phyloP scores from a whole-genome alignment of 2,113 vertebrate genomes.

The Hydrochoerus hydrochaeris region DNA sequence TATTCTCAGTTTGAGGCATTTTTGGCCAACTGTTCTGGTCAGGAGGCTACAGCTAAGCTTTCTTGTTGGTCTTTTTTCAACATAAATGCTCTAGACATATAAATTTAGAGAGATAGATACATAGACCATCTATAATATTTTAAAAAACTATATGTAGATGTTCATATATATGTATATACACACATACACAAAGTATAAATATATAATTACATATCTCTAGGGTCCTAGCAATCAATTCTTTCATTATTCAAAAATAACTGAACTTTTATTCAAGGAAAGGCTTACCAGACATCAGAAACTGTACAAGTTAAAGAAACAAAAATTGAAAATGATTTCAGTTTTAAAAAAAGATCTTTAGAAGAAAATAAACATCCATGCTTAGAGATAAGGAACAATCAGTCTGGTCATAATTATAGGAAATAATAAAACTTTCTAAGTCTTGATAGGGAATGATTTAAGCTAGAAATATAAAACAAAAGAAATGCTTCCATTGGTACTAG shows the following conservation, averaged over 20 bases:
- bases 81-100: background rate
- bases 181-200: background rate
- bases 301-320: background rate
- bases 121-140: background rate
- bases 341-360: background rate
- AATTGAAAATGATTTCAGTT: background rate
- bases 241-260: background rate
- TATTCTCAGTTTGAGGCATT: background rate
- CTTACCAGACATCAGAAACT: background rate
- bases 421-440: background rate
- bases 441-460: slow-evolving; percentile 31
- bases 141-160: background rate
- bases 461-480: slow-evolving; percentile 43
- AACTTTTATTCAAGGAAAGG: background rate
- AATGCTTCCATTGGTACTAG: background rate
- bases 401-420: slow-evolving; percentile 11
- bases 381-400: slow-evolving; percentile 1
- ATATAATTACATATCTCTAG: background rate
- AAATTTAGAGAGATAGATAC: background rate
- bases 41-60: background rate
- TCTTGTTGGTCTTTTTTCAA: background rate
- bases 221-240: background rate
- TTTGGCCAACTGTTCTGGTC: background rate
- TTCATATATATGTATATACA: background rate
- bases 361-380: background rate